Evolutionary conservation across 2,113 vertebrate genomes (phyloP), one percentile per base, ranked within the genome.

Genomic region (Cyanoliseus patagonus): DNA sequence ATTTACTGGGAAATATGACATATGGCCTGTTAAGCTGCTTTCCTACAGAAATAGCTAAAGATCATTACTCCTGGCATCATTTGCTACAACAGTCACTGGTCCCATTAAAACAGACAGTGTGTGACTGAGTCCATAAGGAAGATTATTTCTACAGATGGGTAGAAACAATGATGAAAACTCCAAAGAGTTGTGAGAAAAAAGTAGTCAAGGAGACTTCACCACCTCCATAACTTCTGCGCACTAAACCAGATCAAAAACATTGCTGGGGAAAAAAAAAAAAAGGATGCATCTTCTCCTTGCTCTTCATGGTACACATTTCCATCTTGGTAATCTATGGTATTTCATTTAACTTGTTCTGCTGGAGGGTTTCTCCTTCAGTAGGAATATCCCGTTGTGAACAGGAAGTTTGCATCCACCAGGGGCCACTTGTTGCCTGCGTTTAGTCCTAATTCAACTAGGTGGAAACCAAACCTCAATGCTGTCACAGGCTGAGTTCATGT

Each of bases 121-220:
- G 51, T 42, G 68, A 81, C 4, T 11, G 91, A 82, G 69, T 24
- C 83, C 86, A 51, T 77, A 84, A 78, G 72, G 72, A 83, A 73
- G 20, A 86, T 61, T 25, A 31, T 92, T 93, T 63, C 79, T 62
- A 67, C 80, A 94, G 79, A 85, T 72, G 76, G 79, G 88, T 23
- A 78, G 94, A 90, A 94, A 96, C 76, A 93, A 86, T 59, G 42
- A 78, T 62, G 35, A 67, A 53, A 86, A 92, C 76, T 81, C 93
- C 83, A 78, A 90, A 92, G 61, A 51, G 41, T 90, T 57, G 46
- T 27, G 19, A 67, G 83, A 67, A 85, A 87, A 59, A 82, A 95
- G 94, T 93, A 93, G 95, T 83, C 92, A 96, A 92, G 93, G 93
- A 96, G 76, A 93, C 57, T 94, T 92, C 72, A 86, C 95, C 90